Evolutionary conservation across 2,888 invertebrate genomes (phyloP), one percentile per base, ranked within the genome.

Genomic region (Meta bourneti): DNA sequence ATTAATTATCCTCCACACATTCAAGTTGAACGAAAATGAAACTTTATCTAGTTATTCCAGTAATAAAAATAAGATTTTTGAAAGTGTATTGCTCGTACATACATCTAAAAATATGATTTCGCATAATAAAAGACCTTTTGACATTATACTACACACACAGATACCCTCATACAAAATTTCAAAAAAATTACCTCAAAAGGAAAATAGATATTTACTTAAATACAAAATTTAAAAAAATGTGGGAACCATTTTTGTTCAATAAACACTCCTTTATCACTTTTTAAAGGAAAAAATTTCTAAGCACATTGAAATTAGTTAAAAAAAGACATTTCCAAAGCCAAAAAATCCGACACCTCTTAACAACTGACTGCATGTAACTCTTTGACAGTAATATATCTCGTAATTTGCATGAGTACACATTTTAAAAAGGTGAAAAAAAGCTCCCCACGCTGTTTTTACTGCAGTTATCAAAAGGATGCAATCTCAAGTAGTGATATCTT

Each of bases 381-480:
- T 61, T 16, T 61, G 61, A 61, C 61, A 61, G 61, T 61, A 61
- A 61, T 61, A 61, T 61, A 61, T 61, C 61, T 9, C 5, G 13
- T 61, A 61, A 61, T 61, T 61, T 61, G 61, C 61, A 61, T 61
- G 61, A 61, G 61, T 61, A 61, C 61, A 61, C 61, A 61, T 61
- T 61, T 61, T 61, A 61, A 61, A 61, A 61, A 61, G 61, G 61
- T 61, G 5, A 61, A 61, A 61, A 61, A 61, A 61, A 61, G 16
- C 61, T 16, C 9, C 61, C 16, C 9, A 61, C 61, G 61, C 13
- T 61, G 61, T 61, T 61, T 61, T 61, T 61, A 16, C 61, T 0
- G 13, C 61, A 9, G 61, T 0, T 16, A 61, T 61, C 61, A 61
- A 61, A 61, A 61, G 61, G 61, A 61, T 9, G 61, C 61, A 16